Evolutionary conservation across 2,888 invertebrate genomes (phyloP).

Genomic region (Tenodera sinensis): DNA sequence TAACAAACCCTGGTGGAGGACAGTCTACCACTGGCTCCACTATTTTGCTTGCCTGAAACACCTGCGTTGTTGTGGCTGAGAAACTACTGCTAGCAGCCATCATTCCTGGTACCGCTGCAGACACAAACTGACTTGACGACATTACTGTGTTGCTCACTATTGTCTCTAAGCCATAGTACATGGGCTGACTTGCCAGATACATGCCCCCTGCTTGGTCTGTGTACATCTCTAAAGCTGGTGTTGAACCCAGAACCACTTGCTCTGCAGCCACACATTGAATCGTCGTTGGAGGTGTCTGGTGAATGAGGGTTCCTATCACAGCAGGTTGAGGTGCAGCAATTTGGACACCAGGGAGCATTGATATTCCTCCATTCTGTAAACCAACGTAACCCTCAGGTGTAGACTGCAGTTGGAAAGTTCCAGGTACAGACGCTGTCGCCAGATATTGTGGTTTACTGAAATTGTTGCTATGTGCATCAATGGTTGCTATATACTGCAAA

Average conservation of each 20-base stretch:
- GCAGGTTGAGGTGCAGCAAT: constrained; percentile 47
- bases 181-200: constrained; percentile 58
- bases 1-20: constrained; percentile 47
- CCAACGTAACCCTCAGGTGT: constrained; percentile 42
- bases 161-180: constrained; percentile 80
- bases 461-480: constrained; percentile 54
- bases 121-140: constrained; percentile 84
- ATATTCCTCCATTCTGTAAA: constrained; percentile 43
- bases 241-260: constrained; percentile 59
- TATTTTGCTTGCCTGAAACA: constrained; percentile 75
- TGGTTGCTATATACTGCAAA: constrained; percentile 72
- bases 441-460: constrained; percentile 43
- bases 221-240: constrained; percentile 62
- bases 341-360: constrained; percentile 39
- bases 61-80: constrained; percentile 78
- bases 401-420: constrained; percentile 42
- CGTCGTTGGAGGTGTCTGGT: constrained; percentile 48
- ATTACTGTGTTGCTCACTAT: constrained; percentile 85
- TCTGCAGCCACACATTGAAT: constrained; percentile 52
- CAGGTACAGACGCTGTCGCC: constrained; percentile 38
- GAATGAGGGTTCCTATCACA: constrained; percentile 56
- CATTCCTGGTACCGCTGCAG: constrained; percentile 69
- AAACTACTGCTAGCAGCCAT: constrained; percentile 78
- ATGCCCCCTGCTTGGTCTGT: constrained; percentile 50
- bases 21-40: constrained; percentile 73